Evolutionary conservation across 2,797 vertebrate species (phyloP), one percentile per base, ranked within the genome.

Genomic region (Avahi laniger): DNA sequence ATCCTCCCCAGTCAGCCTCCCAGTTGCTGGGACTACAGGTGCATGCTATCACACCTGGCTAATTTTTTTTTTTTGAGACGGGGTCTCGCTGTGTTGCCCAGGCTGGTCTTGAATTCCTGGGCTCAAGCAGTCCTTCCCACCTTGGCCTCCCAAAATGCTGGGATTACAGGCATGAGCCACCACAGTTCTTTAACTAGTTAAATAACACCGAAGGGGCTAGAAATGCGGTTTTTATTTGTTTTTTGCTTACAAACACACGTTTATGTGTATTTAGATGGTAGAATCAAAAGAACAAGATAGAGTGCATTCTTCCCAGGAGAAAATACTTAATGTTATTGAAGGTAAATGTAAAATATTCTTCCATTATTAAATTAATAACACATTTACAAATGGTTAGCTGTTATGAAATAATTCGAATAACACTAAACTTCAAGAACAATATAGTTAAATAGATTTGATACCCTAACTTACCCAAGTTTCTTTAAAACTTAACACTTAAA

Each of bases 211-310:
- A 94, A 92, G 57, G 15, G 54, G 24, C 70, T 83, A 69, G 76
- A 87, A 83, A 75, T 84, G 54, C 70, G 33, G 22, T 91, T 92
- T 93, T 91, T 70, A 38, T 72, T 91, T 91, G 75, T 35, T 65
- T 93, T 93, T 94, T 95, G 67, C 30, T 82, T 86, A 14, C 4
- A 95, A 28, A 57, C 11, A 61, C 33, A 69, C 4, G 63, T 69
- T 93, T 93, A 43, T 92, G 35, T 87, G 79, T 91, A 75, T 91
- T 95, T 89, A 83, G 38, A 89, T 80, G 69, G 67, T 89, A 86
- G 84, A 86, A 35, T 86, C 41, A 92, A 82, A 73, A 59, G 33
- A 95, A 75, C 11, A 67, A 63, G 43, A 50, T 59, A 52, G 72
- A 75, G 1, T 54, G 8, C 33, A 93, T 83, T 88, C 61, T 26